phyloP scores from a whole-genome alignment of 2,797 vertebrate genomes.

The Galago senegalensis region DNA sequence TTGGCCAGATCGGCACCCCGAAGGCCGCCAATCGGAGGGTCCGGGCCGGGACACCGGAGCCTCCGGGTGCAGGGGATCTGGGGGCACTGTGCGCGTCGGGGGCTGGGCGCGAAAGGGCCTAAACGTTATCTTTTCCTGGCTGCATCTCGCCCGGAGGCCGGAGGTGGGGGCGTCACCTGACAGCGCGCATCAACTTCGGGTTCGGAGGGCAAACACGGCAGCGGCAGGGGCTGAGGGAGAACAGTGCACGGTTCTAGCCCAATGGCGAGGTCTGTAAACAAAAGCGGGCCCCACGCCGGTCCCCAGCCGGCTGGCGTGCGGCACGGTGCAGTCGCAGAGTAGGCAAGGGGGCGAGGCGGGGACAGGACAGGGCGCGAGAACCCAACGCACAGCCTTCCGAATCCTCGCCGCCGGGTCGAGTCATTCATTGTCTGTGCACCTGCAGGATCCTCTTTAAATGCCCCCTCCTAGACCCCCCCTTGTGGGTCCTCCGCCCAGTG shows the following conservation, averaged over 20 bases:
- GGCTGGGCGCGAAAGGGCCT: neutral
- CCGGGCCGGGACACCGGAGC: neutral
- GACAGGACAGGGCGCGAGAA: neutral
- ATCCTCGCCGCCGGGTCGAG: neutral
- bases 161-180: conserved; percentile 75
- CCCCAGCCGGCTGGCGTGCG: neutral
- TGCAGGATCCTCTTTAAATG: neutral
- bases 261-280: conserved; percentile 76
- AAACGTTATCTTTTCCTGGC: neutral
- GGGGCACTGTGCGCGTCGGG: neutral
- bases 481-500: neutral
- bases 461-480: neutral
- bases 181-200: conserved; percentile 64
- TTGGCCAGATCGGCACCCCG: neutral
- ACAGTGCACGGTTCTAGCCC: conserved; percentile 48
- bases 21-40: neutral
- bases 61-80: neutral
- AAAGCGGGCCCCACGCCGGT: conserved; percentile 78
- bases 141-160: neutral
- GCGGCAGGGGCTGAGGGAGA: neutral
- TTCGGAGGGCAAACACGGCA: neutral
- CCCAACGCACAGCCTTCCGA: neutral
- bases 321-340: neutral
- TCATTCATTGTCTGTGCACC: conserved; percentile 82
- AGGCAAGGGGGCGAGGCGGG: neutral